These are phyloP conservation scores for Melanargia galathea DNA, from an alignment of 2,888 invertebrate species.

Conservation along the genomic window DNA sequence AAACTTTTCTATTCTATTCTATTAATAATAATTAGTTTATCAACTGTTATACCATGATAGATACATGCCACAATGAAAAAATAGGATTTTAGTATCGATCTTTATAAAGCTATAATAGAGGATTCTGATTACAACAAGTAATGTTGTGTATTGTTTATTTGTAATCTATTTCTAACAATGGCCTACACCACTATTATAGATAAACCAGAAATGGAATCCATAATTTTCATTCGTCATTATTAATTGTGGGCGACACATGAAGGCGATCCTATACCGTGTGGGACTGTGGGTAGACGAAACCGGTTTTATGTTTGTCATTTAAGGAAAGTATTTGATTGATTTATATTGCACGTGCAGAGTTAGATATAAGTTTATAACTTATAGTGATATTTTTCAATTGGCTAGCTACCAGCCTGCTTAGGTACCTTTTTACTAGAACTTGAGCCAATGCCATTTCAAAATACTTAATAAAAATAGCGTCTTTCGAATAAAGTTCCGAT, in stretches of 20 bases:
- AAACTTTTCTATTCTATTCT: no score
- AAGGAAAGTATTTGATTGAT: conserved; percentile 35
- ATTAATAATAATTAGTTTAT: no score
- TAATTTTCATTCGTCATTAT: conserved; percentile 57
- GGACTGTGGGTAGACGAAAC: conserved; percentile 48
- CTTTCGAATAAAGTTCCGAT: no score
- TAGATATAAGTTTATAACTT: neutral
- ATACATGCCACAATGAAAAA: no score
- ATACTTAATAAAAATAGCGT: no score
- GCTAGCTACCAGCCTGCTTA: neutral
- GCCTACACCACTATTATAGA: neutral
- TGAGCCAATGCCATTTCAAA: no score
- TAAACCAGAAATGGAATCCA: conserved; percentile 30
- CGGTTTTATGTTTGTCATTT: conserved; percentile 46
- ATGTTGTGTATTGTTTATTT: neutral
- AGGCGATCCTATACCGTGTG: conserved; percentile 55
- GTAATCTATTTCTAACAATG: neutral
- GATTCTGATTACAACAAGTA: neutral
- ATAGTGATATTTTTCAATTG: neutral
- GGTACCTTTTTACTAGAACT: no score
- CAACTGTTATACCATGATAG: no score
- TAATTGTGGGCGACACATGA: conserved; percentile 57
- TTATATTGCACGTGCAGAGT: conserved; percentile 34
- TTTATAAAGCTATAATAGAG: neutral
- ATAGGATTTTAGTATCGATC: no score